Evolutionary conservation across 2,797 vertebrate genomes (phyloP).

Genomic region (Characodon lateralis): DNA sequence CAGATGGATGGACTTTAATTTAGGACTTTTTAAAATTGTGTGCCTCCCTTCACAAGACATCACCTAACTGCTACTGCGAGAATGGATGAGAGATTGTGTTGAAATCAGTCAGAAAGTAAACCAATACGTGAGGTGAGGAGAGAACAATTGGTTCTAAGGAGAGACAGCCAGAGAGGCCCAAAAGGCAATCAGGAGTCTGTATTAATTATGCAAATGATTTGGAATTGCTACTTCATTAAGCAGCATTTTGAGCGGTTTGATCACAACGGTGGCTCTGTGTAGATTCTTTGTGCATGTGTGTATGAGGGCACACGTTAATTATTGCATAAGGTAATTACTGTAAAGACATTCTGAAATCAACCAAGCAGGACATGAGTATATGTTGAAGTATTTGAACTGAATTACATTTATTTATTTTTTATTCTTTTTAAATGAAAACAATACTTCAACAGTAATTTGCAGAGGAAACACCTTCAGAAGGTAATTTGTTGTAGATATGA

Average conservation of each 20-base stretch:
- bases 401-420: background rate
- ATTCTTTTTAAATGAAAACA: slow-evolving; percentile 15
- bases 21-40: slow-evolving; percentile 49
- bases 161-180: slow-evolving; percentile 35
- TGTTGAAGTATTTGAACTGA: slow-evolving; percentile 3
- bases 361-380: background rate
- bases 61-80: slow-evolving; percentile 27
- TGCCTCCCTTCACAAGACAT: slow-evolving; percentile 25
- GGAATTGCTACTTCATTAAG: slow-evolving; percentile 82
- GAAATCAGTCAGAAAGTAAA: slow-evolving; percentile 61
- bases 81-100: slow-evolving; percentile 54
- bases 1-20: slow-evolving; percentile 23
- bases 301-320: slow-evolving; percentile 61
- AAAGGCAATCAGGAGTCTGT: slow-evolving; percentile 68
- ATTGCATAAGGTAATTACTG: slow-evolving; percentile 70
- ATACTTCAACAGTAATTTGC: background rate
- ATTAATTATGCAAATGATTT: slow-evolving; percentile 79
- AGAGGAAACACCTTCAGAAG: background rate
- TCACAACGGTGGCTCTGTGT: slow-evolving; percentile 50
- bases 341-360: slow-evolving; percentile 63
- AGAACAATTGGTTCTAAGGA: slow-evolving; percentile 55
- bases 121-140: slow-evolving; percentile 45
- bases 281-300: slow-evolving; percentile 38
- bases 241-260: slow-evolving; percentile 72
- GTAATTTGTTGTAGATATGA: slow-evolving; percentile 30